Conservation (phyloP, 2,888 invertebrate species). For the Agapostemon virescens region DNA sequence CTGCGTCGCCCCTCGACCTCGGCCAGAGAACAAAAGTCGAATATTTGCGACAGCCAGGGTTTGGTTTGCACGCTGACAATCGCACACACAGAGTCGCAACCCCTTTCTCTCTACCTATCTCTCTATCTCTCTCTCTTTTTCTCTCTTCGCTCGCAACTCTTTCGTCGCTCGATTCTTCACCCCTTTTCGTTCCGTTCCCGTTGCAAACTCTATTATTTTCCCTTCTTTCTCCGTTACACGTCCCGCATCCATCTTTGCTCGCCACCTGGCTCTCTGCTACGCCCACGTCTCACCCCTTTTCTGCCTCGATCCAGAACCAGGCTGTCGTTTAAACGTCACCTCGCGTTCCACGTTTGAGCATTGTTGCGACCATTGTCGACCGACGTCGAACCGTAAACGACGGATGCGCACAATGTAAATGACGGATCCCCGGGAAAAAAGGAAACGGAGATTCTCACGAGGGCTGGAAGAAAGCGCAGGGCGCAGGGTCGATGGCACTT, state of each 20-base stretch:
- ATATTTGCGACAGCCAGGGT: conserved; percentile 54
- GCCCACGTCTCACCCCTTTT: not conserved
- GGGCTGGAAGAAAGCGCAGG: not conserved
- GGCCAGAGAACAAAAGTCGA: conserved; percentile 60
- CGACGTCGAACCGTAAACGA: conserved; percentile 62
- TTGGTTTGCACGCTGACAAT: conserved; percentile 45
- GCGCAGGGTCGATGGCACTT: not conserved
- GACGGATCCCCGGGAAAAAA: conserved; percentile 24
- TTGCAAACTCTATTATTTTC: conserved; percentile 25
- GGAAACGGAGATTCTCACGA: conserved; percentile 6
- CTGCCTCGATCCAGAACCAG: conserved; percentile 24
- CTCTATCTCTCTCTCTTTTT: not conserved
- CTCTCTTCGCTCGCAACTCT: not conserved
- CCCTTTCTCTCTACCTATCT: not conserved
- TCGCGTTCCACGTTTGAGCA: conserved; percentile 41
- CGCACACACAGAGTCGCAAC: conserved; percentile 16
- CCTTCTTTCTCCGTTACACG: conserved; percentile 19
- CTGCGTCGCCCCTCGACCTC: conserved; percentile 39
- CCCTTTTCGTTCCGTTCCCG: not conserved
- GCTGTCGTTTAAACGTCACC: conserved; percentile 57
- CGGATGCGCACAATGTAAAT: conserved; percentile 65
- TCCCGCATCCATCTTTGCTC: conserved; percentile 27
- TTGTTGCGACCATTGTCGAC: conserved; percentile 62
- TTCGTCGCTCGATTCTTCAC: not conserved
- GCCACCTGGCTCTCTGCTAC: not conserved